Percentiles rank a stretch among this genome's conserved stretches.
Conservation (phyloP, 2,113 vertebrate genomes). For the Paradoxurus hermaphroditus region DNA sequence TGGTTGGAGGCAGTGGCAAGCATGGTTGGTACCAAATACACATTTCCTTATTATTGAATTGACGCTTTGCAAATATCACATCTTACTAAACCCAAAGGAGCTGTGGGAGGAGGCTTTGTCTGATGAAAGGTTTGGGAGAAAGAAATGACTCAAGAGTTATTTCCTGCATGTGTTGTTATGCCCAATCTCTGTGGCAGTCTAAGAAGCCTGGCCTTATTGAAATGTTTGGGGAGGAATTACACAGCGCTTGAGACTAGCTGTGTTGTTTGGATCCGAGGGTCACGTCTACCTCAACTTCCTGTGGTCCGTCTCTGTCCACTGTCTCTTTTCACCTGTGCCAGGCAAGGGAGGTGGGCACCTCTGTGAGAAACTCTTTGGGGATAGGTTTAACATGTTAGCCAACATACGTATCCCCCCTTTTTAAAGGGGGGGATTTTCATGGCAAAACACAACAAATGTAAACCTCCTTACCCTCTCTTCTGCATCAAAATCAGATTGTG, state of each 20-base stretch:
- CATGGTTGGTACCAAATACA: neutral
- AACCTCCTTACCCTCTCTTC: neutral
- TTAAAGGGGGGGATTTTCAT: neutral
- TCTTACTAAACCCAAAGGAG: neutral
- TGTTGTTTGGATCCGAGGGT: neutral
- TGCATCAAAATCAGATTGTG: neutral
- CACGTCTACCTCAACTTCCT: too few relatives aligned
- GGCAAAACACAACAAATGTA: neutral
- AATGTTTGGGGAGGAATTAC: neutral
- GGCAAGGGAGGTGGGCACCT: neutral
- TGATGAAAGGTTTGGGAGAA: neutral
- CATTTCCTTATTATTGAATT: neutral
- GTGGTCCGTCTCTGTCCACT: accelerated
- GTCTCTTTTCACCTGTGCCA: neutral
- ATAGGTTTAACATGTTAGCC: neutral
- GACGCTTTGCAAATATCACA: slow-evolving; percentile 22
- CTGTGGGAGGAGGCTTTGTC: neutral
- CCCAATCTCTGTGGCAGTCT: neutral
- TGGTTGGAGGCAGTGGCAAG: neutral
- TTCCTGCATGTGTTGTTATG: neutral
- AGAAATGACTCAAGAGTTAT: neutral
- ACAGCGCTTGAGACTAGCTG: neutral
- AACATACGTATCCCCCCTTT: neutral
- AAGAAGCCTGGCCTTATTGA: neutral
- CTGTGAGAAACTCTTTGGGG: neutral